phyloP scores from a whole-genome alignment of 2,888 invertebrate genomes.

The Diarsia rubi region DNA sequence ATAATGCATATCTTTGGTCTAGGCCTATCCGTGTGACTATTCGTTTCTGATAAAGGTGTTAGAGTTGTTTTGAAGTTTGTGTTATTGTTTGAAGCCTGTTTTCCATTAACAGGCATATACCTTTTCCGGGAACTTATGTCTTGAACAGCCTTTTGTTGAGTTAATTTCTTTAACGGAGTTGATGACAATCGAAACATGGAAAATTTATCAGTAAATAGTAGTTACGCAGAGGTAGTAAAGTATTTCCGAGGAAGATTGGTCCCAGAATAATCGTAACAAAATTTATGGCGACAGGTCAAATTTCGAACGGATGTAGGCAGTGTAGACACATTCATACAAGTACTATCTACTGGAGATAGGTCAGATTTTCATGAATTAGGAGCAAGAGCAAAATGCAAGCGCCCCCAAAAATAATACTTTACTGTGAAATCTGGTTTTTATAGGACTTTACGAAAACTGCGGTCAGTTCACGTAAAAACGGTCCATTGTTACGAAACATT shows the following conservation, averaged over 20 bases:
- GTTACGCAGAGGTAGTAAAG: not conserved
- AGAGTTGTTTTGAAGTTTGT: too few relatives aligned
- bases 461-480: not conserved
- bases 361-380: not conserved
- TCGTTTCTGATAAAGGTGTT: too few relatives aligned
- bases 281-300: conserved; percentile 47
- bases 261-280: conserved; percentile 21
- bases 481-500: not conserved
- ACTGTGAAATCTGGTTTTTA: conserved; percentile 2
- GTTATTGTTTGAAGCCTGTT: too few relatives aligned
- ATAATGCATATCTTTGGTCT: too few relatives aligned
- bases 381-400: not conserved
- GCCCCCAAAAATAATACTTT: not conserved
- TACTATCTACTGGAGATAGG: not conserved
- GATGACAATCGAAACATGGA: not conserved
- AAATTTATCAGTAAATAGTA: not conserved
- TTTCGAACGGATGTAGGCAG: conserved; percentile 35
- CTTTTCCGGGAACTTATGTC: too few relatives aligned
- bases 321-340: conserved; percentile 25
- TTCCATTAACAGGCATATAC: too few relatives aligned
- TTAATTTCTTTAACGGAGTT: too few relatives aligned
- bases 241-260: not conserved
- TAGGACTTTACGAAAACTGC: not conserved
- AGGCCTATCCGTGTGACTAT: too few relatives aligned
- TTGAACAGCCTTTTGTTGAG: too few relatives aligned